Base-by-base conservation (phyloP, 2,888 invertebrate species). In the Scaptomyza parva region DNA sequence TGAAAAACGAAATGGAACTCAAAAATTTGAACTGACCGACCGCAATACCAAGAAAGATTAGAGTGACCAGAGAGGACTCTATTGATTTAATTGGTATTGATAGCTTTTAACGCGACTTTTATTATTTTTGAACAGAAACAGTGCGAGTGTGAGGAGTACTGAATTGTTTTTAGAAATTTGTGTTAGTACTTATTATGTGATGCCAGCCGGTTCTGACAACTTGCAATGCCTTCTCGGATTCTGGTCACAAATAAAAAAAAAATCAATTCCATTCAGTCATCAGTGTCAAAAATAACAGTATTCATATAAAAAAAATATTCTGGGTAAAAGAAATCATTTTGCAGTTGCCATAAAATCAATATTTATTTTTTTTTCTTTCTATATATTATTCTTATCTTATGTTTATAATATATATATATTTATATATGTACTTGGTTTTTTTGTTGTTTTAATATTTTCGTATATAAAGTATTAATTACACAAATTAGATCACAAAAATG, bases 401-500 rank as follows among this genome's bases (percentile, higher is more conserved):
- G 53, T 60, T 63, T 54, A 54, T 69, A 83, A 62, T 57, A 50
- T 77, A 78, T 72, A 45, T 70, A 37, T 33, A 33, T 33, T 6
- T 33, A n/a, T 5, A 30, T 35, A 35, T 14, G 8, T 14, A 37
- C 5, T 33, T 33, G 30, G 14, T 79, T 67, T 66, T 63, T 67
- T 74, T 24, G 51, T 70, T 72, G 69, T 33, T 64, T 70, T 57
- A 47, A 64, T 78, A 45, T 78, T 81, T 82, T 86, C 54, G 62
- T 80, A 83, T 88, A 88, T 65, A 83, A 73, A 73, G 48, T 35
- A 35, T 48, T 83, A 89, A 81, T 87, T 89, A 89, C 87, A 89
- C 83, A 88, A 88, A 88, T 83, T 89, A 88, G 83, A 88, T 88
- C 88, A 88, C 88, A 89, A 88, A 88, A 88, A 88, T 88, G 89